Evolutionary conservation across 2,888 invertebrate species (phyloP).

Genomic region (Pseudococcus jackbeardsleyi): DNA sequence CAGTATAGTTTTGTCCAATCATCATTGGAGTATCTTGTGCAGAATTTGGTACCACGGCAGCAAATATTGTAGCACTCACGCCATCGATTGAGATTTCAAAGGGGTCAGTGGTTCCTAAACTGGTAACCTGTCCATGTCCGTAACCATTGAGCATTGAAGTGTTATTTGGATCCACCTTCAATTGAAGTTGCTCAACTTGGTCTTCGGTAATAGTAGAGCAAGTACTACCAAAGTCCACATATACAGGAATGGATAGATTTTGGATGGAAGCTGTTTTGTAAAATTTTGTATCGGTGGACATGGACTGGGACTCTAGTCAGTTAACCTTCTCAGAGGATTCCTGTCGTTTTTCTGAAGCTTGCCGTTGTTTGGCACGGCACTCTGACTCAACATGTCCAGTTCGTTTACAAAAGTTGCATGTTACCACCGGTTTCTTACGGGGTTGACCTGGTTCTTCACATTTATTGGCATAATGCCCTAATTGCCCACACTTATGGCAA

Average conservation of each 20-base stretch:
- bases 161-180: too few relatives aligned
- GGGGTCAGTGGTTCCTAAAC: conserved; percentile 59
- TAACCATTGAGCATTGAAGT: too few relatives aligned
- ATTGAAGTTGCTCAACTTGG: too few relatives aligned
- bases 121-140: conserved; percentile 66
- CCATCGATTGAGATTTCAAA: conserved; percentile 64
- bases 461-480: too few relatives aligned
- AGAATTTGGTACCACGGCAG: conserved; percentile 67
- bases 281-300: too few relatives aligned
- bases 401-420: neutral
- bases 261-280: too few relatives aligned
- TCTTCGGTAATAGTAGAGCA: neutral
- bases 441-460: too few relatives aligned
- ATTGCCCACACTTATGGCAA: too few relatives aligned
- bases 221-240: neutral
- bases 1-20: too few relatives aligned
- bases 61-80: conserved; percentile 61
- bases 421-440: neutral
- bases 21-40: too few relatives aligned
- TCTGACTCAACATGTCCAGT: neutral
- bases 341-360: neutral
- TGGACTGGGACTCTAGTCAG: too few relatives aligned
- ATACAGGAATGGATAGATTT: neutral
- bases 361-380: neutral
- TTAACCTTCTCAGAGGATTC: too few relatives aligned